These are phyloP conservation scores for Ricordea florida DNA, from an alignment of 92 coral and sea anemone species.

Conservation along the genomic window DNA sequence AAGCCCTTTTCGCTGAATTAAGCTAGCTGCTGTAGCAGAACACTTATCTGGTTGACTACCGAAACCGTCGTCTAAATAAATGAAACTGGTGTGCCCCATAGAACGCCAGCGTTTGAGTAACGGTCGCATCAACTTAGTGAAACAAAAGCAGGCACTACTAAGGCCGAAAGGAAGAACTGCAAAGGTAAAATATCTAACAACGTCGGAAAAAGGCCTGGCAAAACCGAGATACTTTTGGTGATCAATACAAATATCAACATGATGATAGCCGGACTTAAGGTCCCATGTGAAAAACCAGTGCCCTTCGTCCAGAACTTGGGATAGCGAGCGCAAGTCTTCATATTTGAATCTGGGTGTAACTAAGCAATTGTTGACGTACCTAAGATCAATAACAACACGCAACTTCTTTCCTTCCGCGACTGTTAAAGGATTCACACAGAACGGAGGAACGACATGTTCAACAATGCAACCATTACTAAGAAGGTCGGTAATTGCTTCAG, in stretches of 20 bases:
- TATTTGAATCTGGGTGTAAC: constrained; percentile 43
- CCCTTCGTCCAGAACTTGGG: constrained; percentile 41
- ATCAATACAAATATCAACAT: constrained; percentile 35
- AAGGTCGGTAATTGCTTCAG: constrained; percentile 44
- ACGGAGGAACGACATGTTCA: constrained; percentile 47
- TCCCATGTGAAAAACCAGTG: constrained; percentile 70
- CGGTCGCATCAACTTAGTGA: neutral
- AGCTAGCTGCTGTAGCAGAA: too few species aligned
- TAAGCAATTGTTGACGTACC: constrained; percentile 47
- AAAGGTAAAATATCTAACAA: too few species aligned
- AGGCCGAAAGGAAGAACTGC: too few species aligned
- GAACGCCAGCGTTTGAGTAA: too few species aligned
- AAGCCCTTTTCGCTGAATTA: too few species aligned
- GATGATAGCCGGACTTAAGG: constrained; percentile 61
- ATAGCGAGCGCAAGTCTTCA: constrained; percentile 58
- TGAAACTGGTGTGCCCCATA: too few species aligned
- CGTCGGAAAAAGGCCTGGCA: constrained; percentile 18
- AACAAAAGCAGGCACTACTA: too few species aligned
- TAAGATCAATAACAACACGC: constrained; percentile 54
- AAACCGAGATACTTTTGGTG: constrained; percentile 58
- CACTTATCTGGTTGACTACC: too few species aligned
- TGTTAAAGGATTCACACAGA: constrained; percentile 61
- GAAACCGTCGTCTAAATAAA: too few species aligned
- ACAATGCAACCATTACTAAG: constrained; percentile 37
- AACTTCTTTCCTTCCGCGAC: constrained; percentile 70